These are phyloP conservation scores for Platanista minor DNA, from an alignment of 2,113 vertebrate genomes.

Conservation along the genomic window DNA sequence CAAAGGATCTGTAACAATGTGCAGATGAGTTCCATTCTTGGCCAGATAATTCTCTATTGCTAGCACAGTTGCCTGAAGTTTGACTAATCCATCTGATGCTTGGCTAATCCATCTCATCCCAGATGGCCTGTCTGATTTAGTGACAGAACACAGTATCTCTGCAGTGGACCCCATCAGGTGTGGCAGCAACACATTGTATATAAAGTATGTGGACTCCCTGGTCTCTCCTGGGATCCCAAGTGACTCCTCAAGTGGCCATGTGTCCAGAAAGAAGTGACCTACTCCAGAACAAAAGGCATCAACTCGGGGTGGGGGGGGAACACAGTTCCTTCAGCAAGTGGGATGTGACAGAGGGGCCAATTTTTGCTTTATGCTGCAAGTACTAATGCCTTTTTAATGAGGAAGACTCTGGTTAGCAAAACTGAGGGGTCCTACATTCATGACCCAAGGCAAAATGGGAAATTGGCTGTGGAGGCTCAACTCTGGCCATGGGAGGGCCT, in stretches of 20 bases:
- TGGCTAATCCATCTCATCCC: no score
- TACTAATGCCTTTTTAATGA: background rate
- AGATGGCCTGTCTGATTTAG: background rate
- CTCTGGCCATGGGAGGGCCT: no score
- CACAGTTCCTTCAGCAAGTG: background rate
- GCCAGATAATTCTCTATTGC: background rate
- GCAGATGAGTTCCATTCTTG: background rate
- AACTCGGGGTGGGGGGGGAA: background rate
- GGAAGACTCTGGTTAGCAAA: background rate
- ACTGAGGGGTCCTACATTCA: background rate
- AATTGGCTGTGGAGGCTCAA: no score
- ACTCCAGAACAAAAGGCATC: background rate
- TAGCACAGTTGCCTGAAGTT: background rate
- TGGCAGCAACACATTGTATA: background rate
- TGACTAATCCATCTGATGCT: no score
- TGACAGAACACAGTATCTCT: background rate
- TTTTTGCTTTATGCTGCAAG: background rate
- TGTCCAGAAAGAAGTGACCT: background rate
- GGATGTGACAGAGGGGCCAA: background rate
- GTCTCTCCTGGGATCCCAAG: background rate
- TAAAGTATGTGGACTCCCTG: background rate
- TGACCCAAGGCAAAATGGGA: background rate
- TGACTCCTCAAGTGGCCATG: background rate
- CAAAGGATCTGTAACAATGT: background rate
- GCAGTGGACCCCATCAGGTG: background rate